Evolutionary conservation across 92 coral and sea anemone species (phyloP).

Genomic region (Zoanthus solanderi): DNA sequence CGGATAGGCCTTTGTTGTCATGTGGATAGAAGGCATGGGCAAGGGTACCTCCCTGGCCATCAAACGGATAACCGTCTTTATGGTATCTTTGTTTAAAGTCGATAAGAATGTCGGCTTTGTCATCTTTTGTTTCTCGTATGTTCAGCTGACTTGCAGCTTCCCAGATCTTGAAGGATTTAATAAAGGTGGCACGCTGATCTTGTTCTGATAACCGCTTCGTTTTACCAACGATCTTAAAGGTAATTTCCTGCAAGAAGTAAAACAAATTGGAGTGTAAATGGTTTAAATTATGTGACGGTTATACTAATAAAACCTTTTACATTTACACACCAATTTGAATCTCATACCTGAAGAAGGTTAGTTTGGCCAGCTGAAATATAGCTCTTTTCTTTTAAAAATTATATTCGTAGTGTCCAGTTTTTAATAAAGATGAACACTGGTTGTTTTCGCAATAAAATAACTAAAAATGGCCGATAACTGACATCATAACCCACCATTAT

Average conservation of each 20-base stretch:
- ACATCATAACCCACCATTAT: no score
- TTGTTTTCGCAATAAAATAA: no score
- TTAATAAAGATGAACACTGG: no score
- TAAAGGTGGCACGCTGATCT: conserved; percentile 34
- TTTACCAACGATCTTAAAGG: conserved; percentile 41
- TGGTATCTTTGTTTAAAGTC: conserved; percentile 39
- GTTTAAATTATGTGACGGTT: not conserved
- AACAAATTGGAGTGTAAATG: not conserved
- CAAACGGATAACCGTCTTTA: conserved; percentile 61
- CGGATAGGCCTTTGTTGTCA: conserved; percentile 57
- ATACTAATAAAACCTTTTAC: no score
- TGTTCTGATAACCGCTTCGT: not conserved
- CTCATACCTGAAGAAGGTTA: no score
- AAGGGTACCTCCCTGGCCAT: conserved; percentile 52
- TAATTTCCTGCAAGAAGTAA: conserved; percentile 34
- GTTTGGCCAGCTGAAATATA: no score
- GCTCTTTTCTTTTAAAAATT: no score
- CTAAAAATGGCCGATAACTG: no score
- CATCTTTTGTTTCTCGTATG: conserved; percentile 34
- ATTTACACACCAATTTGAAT: no score
- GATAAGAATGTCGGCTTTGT: conserved; percentile 50
- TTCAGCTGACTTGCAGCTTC: conserved; percentile 40
- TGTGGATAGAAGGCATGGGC: conserved; percentile 66
- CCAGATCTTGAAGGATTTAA: conserved; percentile 61
- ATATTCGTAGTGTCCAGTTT: no score